A percentile compares a stretch with the other conserved stretches of the same genome.
Evolutionary conservation across 2,888 invertebrate species (phyloP).

Genomic region (Aporophyla lueneburgensis): DNA sequence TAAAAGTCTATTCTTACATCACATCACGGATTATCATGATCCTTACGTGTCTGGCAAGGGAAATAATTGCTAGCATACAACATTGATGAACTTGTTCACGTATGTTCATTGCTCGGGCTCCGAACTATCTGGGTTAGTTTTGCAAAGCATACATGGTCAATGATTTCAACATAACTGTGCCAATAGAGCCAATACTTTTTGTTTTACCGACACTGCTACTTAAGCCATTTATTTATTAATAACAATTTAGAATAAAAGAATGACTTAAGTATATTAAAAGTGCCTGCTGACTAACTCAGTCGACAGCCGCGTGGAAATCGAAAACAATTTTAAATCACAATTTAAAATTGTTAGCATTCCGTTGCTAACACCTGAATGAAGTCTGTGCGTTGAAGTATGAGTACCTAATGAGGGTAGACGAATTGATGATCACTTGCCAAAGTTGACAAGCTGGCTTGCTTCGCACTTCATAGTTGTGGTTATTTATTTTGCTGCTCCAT

Average conservation of each 20-base stretch:
- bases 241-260: neutral
- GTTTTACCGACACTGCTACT: neutral
- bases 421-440: neutral
- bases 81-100: neutral
- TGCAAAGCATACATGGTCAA: neutral
- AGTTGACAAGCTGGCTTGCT: neutral
- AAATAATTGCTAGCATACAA: neutral
- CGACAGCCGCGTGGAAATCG: neutral
- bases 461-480: neutral
- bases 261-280: neutral
- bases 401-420: neutral
- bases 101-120: neutral
- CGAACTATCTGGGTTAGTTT: neutral
- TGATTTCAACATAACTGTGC: neutral
- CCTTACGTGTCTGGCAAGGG: neutral
- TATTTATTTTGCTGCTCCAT: neutral
- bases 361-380: neutral
- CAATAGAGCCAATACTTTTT: slow-evolving; percentile 1
- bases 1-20: neutral
- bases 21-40: neutral
- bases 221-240: too few species aligned
- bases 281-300: neutral
- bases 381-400: neutral
- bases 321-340: neutral
- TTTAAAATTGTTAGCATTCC: neutral